phyloP scores from a whole-genome alignment of 2,113 vertebrate species.

The mouse (Mus musculus) region DNA sequence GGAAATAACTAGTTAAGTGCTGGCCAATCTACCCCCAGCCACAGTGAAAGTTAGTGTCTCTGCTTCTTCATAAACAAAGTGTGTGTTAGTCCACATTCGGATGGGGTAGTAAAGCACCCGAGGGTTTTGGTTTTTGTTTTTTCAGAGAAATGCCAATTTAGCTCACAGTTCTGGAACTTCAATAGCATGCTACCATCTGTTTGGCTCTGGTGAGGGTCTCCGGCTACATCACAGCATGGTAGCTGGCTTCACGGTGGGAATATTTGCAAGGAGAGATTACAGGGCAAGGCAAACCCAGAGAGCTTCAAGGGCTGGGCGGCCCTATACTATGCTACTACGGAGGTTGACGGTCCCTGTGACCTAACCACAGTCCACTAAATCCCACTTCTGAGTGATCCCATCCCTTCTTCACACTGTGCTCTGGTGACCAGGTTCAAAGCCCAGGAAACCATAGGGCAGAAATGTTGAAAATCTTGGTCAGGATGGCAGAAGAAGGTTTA shows the following conservation, averaged over 20 bases:
- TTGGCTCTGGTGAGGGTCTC: background rate
- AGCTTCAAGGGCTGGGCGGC: background rate
- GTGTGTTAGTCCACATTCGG: background rate
- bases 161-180: background rate
- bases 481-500: background rate
- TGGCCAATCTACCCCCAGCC: background rate
- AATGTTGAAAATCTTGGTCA: constrained; percentile 5
- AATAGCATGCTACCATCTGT: background rate
- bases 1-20: background rate
- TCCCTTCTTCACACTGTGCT: background rate
- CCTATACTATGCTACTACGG: background rate
- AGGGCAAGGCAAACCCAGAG: background rate
- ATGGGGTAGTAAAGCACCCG: background rate
- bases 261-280: background rate
- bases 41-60: constrained; percentile 21
- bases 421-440: background rate
- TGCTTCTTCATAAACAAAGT: background rate
- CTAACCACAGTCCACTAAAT: background rate
- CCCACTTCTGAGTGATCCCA: background rate
- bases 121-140: background rate
- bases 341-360: background rate
- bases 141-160: background rate
- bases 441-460: background rate
- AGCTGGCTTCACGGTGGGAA: background rate
- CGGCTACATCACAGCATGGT: background rate